These are phyloP conservation scores for Eufriesea mexicana DNA, from an alignment of 1,140 invertebrate genomes.

Conservation along the genomic window DNA sequence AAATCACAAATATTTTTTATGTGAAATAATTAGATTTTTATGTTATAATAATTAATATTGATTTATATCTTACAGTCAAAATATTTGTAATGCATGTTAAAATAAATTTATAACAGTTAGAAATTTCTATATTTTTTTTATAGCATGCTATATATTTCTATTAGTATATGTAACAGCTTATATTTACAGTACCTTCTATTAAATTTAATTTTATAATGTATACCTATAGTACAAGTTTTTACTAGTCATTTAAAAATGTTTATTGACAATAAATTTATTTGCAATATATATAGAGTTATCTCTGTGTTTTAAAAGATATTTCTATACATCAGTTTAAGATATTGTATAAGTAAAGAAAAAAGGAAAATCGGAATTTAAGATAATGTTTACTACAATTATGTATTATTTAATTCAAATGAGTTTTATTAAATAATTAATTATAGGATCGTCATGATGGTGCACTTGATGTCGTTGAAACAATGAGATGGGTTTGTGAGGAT, in stretches of 20 bases:
- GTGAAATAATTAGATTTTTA: neutral
- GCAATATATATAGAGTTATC: too few relatives aligned
- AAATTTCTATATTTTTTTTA: neutral
- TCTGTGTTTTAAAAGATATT: neutral
- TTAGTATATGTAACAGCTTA: neutral
- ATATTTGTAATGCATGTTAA: neutral
- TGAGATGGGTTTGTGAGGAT: slow-evolving; percentile 97
- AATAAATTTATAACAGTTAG: slow-evolving; percentile 6
- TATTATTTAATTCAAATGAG: neutral
- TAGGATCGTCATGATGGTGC: slow-evolving; percentile 96
- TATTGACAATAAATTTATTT: neutral
- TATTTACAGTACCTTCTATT: too few relatives aligned
- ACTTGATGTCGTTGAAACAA: slow-evolving; percentile 94
- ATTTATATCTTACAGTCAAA: neutral
- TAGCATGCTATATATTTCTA: slow-evolving; percentile 7
- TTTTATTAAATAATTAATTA: slow-evolving; percentile 29
- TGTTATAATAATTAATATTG: neutral
- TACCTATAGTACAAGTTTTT: neutral
- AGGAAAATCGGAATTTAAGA: neutral
- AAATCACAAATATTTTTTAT: neutral
- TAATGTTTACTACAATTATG: neutral
- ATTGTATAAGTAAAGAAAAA: neutral
- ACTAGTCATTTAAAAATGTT: neutral
- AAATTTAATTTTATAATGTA: neutral
- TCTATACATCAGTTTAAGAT: neutral